Evolutionary conservation across 2,797 vertebrate species (phyloP).

Genomic region (Varecia variegata): DNA sequence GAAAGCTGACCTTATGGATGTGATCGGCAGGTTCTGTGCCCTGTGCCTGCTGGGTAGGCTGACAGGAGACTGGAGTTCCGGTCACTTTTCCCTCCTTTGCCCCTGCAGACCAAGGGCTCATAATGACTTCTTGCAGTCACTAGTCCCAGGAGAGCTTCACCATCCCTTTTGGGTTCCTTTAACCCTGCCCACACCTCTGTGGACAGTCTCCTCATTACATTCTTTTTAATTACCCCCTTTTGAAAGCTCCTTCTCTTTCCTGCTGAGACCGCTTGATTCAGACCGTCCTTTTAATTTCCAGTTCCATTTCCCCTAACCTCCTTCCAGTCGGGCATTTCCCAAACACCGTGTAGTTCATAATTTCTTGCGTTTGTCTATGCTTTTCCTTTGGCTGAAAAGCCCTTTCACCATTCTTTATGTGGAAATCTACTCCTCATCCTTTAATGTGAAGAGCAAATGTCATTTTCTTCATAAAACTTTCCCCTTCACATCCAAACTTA

Average conservation of each 20-base stretch:
- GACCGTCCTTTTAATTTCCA: neutral
- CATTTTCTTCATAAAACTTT: neutral
- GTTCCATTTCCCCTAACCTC: neutral
- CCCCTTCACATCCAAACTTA: neutral
- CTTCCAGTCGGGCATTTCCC: neutral
- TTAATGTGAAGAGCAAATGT: neutral
- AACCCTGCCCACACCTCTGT: neutral
- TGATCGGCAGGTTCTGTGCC: neutral
- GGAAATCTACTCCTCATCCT: neutral
- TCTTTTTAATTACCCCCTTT: neutral
- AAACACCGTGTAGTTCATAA: neutral
- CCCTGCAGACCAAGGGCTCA: too few species aligned
- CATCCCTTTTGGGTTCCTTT: neutral
- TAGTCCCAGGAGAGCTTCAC: neutral
- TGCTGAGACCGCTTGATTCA: neutral
- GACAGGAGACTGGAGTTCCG: neutral
- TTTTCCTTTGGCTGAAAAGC: neutral
- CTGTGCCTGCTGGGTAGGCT: neutral
- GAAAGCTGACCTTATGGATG: neutral
- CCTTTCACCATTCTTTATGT: neutral
- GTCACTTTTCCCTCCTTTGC: neutral
- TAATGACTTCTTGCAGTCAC: neutral
- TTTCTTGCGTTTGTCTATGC: neutral
- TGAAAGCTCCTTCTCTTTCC: neutral
- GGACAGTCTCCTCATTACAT: neutral